phyloP scores from a whole-genome alignment of 2,888 invertebrate genomes.

The Cactoblastis cactorum region DNA sequence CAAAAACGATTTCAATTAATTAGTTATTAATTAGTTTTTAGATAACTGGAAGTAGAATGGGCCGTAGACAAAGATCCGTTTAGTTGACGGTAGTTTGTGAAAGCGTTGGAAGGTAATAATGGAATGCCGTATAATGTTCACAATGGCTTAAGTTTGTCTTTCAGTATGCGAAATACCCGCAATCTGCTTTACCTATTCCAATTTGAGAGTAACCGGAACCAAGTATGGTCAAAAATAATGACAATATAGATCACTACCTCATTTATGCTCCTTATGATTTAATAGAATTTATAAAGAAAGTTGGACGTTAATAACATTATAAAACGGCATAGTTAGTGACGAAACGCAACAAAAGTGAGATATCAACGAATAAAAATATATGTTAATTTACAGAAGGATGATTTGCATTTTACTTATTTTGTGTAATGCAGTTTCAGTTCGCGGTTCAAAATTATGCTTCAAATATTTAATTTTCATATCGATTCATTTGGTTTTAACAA shows the following conservation, averaged over 20 bases:
- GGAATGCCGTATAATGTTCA: slow-evolving; percentile 38
- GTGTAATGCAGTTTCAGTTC: background rate
- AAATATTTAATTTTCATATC: slow-evolving; percentile 3
- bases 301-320: no score
- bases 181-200: slow-evolving; percentile 29
- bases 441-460: background rate
- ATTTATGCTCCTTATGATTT: slow-evolving; percentile 25
- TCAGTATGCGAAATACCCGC: slow-evolving; percentile 31
- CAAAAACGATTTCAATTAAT: slow-evolving; percentile 31
- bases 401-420: background rate
- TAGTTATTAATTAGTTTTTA: slow-evolving; percentile 5
- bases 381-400: background rate
- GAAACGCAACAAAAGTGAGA: no score
- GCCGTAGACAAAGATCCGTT: slow-evolving; percentile 25
- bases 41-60: slow-evolving; percentile 18
- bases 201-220: slow-evolving; percentile 38
- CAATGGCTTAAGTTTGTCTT: slow-evolving; percentile 53
- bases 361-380: no score
- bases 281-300: no score
- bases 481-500: slow-evolving; percentile 1
- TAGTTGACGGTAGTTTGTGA: slow-evolving; percentile 28
- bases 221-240: slow-evolving; percentile 25
- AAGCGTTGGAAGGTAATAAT: slow-evolving; percentile 38
- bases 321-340: no score
- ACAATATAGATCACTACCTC: slow-evolving; percentile 29